Base-by-base conservation (phyloP, 1,140 invertebrate genomes). In the Ganaspis sp. region DNA sequence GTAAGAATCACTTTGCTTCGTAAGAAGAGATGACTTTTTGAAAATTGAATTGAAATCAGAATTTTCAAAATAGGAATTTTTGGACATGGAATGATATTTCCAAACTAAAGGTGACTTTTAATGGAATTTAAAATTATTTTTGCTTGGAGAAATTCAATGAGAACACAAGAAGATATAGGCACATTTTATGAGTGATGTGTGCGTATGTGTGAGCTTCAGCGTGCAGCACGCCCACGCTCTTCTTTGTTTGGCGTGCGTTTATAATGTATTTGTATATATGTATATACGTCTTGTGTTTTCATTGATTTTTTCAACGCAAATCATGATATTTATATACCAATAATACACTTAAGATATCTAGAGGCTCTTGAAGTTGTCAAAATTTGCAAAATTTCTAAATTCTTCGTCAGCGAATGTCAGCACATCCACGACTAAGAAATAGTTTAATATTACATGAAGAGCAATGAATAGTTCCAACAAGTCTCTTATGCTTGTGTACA, bases 241-340 rank as follows among this genome's bases (percentile, higher is more conserved):
- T 74, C 69, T 75, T 79, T 49, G 73, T 75, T 74, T 73, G 37
- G 73, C 71, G 69, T 77, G 42, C 77, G 72, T 83, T 76, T 82
- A 69, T 73, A 78, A 83, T 78, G 78, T 80, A 81, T 83, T 84
- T 85, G 85, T 87, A 85, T 81, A 87, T 87, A 85, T 84, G 82
- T 81, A 80, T 81, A 81, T 84, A 85, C 76, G 81, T 84, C 83
- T 83, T 84, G 82, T 77, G 73, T 82, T 78, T 73, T 85, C 82
- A 80, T 83, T 83, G 73, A 76, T 71, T 82, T 72, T 58, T 38
- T 73, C 53, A 70, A 45, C 58, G 69, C 72, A 45, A 64, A 64
- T 64, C n/a, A 29, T 29, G 29, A 29, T 64, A 64, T 34, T 64
- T 34, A 64, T 64, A 29, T 64, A 64, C 58, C 12, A 64, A 64